Evolutionary conservation across 2,797 vertebrate genomes (phyloP).

Genomic region (Tenualosa thibaudeaui): DNA sequence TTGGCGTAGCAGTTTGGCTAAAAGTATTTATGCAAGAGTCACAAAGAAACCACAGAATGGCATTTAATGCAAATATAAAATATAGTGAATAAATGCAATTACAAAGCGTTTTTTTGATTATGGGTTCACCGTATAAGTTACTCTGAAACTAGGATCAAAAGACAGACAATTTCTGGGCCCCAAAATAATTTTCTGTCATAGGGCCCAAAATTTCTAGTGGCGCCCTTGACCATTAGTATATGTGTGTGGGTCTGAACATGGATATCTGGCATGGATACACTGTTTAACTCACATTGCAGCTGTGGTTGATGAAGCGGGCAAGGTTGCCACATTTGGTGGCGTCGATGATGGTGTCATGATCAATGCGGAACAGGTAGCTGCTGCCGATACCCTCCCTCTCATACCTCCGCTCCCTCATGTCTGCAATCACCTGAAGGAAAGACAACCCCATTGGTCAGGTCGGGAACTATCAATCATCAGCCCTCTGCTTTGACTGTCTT

Average conservation of each 20-base stretch:
- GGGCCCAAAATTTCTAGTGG: no score
- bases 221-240: no score
- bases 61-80: neutral
- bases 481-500: no score
- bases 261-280: no score
- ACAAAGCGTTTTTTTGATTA: no score
- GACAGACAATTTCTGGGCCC: no score
- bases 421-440: constrained; percentile 86
- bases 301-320: constrained; percentile 97
- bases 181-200: no score
- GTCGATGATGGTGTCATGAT: constrained; percentile 97
- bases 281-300: constrained; percentile 89
- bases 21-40: constrained; percentile 27
- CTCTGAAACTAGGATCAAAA: no score
- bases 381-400: constrained; percentile 96
- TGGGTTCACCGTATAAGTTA: no score
- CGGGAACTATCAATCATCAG: no score
- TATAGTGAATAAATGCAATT: no score
- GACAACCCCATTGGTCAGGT: neutral
- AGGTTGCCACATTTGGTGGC: constrained; percentile 98
- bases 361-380: constrained; percentile 99
- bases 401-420: constrained; percentile 96
- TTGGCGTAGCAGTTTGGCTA: constrained; percentile 98
- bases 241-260: accelerated
- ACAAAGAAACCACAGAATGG: neutral